phyloP scores from a whole-genome alignment of 2,797 vertebrate genomes.

The Schizothorax lantsangensis region DNA sequence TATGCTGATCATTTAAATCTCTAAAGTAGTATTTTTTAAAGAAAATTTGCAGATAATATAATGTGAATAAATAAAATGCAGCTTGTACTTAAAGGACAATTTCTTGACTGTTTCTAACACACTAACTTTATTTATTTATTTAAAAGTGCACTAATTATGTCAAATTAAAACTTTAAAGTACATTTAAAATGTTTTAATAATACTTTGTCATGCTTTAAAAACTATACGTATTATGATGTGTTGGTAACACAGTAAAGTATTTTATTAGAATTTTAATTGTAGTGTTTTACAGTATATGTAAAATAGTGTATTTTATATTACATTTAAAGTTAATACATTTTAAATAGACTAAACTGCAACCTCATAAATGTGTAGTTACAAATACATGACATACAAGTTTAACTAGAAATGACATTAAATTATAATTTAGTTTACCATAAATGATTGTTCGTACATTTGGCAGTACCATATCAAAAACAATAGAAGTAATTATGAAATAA shows the following conservation, averaged over 20 bases:
- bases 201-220: not conserved
- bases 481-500: not conserved
- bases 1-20: no score
- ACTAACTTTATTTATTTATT: no score
- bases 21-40: not conserved
- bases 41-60: no score
- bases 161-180: no score
- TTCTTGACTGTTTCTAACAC: not conserved
- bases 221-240: not conserved
- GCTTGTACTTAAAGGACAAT: no score
- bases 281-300: not conserved
- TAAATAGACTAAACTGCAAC: not conserved
- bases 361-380: not conserved
- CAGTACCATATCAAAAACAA: not conserved
- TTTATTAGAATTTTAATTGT: not conserved
- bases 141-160: no score
- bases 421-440: not conserved
- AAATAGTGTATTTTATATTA: not conserved
- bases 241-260: not conserved
- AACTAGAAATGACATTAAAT: not conserved
- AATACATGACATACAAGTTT: not conserved
- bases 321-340: not conserved
- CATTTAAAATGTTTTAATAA: not conserved
- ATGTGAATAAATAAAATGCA: no score
- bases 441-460: not conserved